Conservation (phyloP, 1,140 invertebrate species). For the Drosophila arawakana region DNA sequence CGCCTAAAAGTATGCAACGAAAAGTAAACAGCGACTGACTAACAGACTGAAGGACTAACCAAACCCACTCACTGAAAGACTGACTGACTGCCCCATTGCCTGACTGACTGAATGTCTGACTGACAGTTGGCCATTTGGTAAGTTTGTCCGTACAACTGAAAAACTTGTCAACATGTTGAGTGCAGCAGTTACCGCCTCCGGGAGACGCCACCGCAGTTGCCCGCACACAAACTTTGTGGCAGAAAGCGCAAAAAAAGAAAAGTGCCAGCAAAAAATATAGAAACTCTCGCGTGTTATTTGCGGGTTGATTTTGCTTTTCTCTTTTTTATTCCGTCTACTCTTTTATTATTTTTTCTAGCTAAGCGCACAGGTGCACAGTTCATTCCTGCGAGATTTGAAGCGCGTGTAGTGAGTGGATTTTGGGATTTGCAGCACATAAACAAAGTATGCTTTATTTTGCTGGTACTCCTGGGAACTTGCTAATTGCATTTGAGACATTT, state of each 20-base stretch:
- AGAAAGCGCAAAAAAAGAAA: constrained; percentile 15
- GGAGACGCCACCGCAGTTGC: constrained; percentile 21
- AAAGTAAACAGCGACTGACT: constrained; percentile 54
- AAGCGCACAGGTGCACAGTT: constrained; percentile 35
- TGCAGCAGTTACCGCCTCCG: constrained; percentile 60
- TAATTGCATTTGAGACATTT: constrained; percentile 38
- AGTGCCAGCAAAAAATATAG: not conserved
- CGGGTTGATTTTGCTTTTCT: constrained; percentile 8
- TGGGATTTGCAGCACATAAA: constrained; percentile 28
- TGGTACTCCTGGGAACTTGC: constrained; percentile 15
- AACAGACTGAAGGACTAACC: constrained; percentile 31
- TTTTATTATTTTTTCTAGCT: constrained; percentile 4
- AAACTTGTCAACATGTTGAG: constrained; percentile 80
- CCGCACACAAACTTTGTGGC: constrained; percentile 40
- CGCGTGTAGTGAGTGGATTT: constrained; percentile 43
- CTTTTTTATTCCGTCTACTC: not conserved
- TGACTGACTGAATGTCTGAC: constrained; percentile 31
- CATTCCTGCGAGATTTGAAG: constrained; percentile 32
- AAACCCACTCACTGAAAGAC: constrained; percentile 40
- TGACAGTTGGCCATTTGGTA: constrained; percentile 58
- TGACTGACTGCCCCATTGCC: constrained; percentile 26
- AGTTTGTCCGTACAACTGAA: constrained; percentile 51
- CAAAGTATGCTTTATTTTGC: constrained; percentile 6
- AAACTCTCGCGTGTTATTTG: constrained; percentile 30
- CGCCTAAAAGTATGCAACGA: constrained; percentile 71